Evolutionary conservation across 2,797 vertebrate genomes (phyloP).

Genomic region (Lagodon rhomboides): DNA sequence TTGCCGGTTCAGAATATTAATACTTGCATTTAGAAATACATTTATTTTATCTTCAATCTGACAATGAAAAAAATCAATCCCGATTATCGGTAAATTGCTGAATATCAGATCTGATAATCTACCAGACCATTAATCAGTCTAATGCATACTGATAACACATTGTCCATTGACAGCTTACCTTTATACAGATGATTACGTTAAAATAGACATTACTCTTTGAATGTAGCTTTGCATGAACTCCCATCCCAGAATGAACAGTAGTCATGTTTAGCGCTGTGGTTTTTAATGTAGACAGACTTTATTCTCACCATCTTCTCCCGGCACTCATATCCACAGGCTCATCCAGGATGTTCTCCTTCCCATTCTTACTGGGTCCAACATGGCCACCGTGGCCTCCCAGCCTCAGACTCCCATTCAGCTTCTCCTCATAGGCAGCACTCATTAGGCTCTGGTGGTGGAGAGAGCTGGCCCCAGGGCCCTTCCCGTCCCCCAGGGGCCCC

Average conservation of each 20-base stretch:
- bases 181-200: neutral
- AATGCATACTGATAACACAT: too few species aligned
- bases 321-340: slow-evolving; percentile 98
- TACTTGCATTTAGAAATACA: too few species aligned
- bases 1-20: too few species aligned
- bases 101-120: too few species aligned
- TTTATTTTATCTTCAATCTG: too few species aligned
- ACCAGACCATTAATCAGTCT: too few species aligned
- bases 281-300: slow-evolving; percentile 2
- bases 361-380: slow-evolving; percentile 85
- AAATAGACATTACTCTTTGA: too few species aligned
- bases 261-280: neutral
- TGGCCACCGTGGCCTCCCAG: slow-evolving; percentile 77
- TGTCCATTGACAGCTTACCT: neutral
- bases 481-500: slow-evolving; percentile 80
- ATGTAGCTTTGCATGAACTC: neutral
- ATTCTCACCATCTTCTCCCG: slow-evolving; percentile 90
- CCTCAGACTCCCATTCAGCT: slow-evolving; percentile 92
- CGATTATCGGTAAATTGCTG: too few species aligned
- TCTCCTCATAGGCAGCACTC: slow-evolving; percentile 89
- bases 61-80: too few species aligned
- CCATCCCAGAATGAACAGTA: neutral
- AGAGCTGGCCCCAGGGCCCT: slow-evolving; percentile 77
- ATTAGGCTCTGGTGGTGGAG: slow-evolving; percentile 78
- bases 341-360: slow-evolving; percentile 95